Evolutionary conservation across 2,797 vertebrate genomes (phyloP).

Genomic region (Peromyscus nudipes): DNA sequence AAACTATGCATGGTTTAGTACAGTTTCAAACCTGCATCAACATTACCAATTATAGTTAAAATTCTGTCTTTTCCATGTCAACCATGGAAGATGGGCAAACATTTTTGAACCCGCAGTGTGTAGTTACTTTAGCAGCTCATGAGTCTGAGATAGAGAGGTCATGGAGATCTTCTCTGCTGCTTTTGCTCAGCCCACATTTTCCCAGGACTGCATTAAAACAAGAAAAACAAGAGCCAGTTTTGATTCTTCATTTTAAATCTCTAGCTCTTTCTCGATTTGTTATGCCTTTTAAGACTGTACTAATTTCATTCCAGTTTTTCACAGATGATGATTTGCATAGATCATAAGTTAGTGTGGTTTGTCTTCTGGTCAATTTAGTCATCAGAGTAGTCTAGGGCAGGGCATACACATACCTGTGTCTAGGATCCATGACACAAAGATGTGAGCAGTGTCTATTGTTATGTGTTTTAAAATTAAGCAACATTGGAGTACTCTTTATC

Average conservation of each 20-base stretch:
- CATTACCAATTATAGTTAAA: slow-evolving; percentile 11
- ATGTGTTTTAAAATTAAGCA: neutral
- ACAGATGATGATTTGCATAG: neutral
- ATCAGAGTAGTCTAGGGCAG: neutral
- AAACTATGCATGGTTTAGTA: neutral
- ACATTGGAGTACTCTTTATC: neutral
- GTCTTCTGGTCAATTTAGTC: neutral
- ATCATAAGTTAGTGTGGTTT: slow-evolving; percentile 1
- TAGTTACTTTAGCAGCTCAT: neutral
- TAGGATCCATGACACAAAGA: neutral
- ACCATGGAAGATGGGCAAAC: neutral
- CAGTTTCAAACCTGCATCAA: slow-evolving; percentile 2
- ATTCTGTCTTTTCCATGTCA: neutral
- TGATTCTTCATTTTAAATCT: neutral
- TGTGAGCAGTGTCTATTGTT: neutral
- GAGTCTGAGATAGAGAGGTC: neutral
- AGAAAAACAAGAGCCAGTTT: neutral
- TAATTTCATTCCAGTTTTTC: neutral
- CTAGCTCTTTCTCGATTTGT: neutral
- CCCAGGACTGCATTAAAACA: neutral
- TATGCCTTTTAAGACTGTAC: neutral
- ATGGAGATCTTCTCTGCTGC: neutral
- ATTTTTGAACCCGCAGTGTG: neutral
- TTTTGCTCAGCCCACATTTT: neutral
- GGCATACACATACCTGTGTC: neutral